Conservation (phyloP, 92 coral and sea anemone species). For the Epizoanthus illoricatus region DNA sequence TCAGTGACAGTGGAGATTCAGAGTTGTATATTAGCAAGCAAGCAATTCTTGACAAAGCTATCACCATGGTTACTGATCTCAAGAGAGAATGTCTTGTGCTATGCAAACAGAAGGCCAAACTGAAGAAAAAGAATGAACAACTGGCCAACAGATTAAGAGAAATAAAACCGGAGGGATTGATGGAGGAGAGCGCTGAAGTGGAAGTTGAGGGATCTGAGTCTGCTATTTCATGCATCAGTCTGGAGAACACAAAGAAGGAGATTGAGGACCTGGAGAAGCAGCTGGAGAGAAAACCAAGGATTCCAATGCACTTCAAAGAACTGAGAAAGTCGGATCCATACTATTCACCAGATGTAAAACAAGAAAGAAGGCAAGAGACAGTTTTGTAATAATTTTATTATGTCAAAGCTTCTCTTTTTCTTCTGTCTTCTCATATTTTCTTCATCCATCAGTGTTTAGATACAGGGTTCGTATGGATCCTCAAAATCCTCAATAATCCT, state of each 20-base stretch:
- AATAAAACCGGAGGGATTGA: background rate
- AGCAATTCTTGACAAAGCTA: conserved; percentile 71
- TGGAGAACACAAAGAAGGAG: conserved; percentile 38
- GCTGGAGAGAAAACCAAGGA: background rate
- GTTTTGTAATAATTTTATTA: background rate
- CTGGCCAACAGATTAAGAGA: conserved; percentile 22
- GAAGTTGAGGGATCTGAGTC: background rate
- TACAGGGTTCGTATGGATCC: too few relatives aligned
- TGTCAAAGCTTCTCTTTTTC: too few relatives aligned
- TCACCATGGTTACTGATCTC: conserved; percentile 43
- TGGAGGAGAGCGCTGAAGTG: background rate
- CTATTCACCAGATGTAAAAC: conserved; percentile 44
- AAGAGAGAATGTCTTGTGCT: conserved; percentile 38
- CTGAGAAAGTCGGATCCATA: background rate
- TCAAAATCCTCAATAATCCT: too few relatives aligned
- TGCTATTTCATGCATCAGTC: conserved; percentile 40
- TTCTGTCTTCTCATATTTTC: too few relatives aligned
- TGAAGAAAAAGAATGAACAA: conserved; percentile 51
- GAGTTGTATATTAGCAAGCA: conserved; percentile 79
- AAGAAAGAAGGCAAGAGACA: conserved; percentile 28
- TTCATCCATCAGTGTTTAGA: too few relatives aligned
- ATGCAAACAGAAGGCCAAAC: conserved; percentile 24
- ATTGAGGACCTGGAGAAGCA: conserved; percentile 16
- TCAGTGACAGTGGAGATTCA: conserved; percentile 46
- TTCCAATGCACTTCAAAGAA: background rate